These are phyloP conservation scores for Willowsia nigromaculata DNA, from an alignment of 2,888 invertebrate genomes.

Conservation along the genomic window DNA sequence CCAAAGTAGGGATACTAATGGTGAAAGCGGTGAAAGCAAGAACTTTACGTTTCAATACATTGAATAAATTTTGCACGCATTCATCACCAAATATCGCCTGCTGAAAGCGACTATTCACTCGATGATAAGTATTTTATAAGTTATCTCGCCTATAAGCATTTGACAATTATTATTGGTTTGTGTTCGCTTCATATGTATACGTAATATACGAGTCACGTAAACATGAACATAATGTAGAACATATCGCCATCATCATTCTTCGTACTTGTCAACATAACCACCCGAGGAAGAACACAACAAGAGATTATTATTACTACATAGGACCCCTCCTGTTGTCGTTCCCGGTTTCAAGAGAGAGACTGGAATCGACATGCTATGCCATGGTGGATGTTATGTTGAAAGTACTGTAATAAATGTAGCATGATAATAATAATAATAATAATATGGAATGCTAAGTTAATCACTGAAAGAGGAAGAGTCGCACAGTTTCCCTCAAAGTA, in stretches of 20 bases:
- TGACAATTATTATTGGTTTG: neutral
- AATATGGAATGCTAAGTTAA: conserved; percentile 8
- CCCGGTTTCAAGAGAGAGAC: neutral
- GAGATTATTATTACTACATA: neutral
- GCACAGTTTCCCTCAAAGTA: neutral
- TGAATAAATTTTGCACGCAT: too few species aligned
- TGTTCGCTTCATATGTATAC: neutral
- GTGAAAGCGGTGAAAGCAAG: too few species aligned
- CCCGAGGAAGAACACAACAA: conserved; percentile 15
- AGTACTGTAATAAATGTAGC: neutral
- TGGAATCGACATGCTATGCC: too few species aligned
- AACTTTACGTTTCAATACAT: too few species aligned
- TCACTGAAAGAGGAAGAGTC: conserved; percentile 25
- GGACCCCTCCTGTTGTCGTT: neutral
- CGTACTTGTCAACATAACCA: conserved; percentile 57
- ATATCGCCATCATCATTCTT: conserved; percentile 62
- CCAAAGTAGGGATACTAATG: too few species aligned
- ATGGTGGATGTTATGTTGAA: neutral
- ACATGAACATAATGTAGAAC: neutral
- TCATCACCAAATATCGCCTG: too few species aligned
- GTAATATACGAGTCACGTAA: conserved; percentile 9
- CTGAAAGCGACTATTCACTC: too few species aligned
- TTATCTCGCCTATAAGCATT: neutral
- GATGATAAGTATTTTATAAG: neutral
- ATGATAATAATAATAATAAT: neutral